Conservation (phyloP, 2,113 vertebrate genomes). For the Pogona vitticeps region DNA sequence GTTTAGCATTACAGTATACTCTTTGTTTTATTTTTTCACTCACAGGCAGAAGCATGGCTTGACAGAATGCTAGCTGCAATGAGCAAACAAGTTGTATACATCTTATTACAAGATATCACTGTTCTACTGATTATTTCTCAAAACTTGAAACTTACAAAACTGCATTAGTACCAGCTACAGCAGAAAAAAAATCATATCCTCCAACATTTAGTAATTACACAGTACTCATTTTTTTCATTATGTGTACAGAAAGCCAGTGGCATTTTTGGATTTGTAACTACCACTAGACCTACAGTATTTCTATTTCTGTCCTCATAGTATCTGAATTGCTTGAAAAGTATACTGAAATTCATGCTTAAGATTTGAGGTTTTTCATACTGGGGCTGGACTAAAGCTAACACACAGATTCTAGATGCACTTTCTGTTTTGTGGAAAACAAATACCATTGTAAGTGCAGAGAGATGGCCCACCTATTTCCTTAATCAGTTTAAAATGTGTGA, state of each 20-base stretch:
- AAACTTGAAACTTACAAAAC: constrained; percentile 2
- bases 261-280: background rate
- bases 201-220: background rate
- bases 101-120: background rate
- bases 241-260: background rate
- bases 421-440: background rate
- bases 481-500: background rate
- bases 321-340: background rate
- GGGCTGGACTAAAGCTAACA: background rate
- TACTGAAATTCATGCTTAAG: background rate
- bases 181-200: constrained; percentile 3
- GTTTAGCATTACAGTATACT: too few species aligned
- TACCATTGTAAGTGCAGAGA: background rate
- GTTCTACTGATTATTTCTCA: background rate
- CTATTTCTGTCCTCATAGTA: background rate
- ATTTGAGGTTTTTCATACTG: background rate
- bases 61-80: background rate
- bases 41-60: background rate
- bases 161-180: background rate
- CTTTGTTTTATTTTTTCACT: background rate
- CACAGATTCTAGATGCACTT: background rate
- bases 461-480: background rate
- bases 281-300: constrained; percentile 2
- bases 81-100: background rate
- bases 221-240: background rate